phyloP scores from a whole-genome alignment of 2,888 invertebrate species.

The Teleiodes luculella region DNA sequence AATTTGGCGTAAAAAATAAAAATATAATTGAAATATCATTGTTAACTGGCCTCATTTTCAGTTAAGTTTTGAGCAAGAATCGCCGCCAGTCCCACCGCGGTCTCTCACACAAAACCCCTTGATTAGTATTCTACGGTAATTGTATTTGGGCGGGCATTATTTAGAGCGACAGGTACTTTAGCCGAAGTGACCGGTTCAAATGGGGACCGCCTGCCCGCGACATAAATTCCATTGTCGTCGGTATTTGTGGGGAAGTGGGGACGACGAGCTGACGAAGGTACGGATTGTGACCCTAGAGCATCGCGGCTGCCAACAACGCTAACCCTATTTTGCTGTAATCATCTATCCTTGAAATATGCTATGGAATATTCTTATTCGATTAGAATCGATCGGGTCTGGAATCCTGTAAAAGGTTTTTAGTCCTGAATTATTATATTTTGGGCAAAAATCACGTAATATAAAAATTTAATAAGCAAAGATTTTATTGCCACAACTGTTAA shows the following conservation, averaged over 20 bases:
- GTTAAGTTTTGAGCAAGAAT: no score
- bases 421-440: no score
- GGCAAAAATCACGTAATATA: no score
- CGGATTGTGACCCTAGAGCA: conserved; percentile 54
- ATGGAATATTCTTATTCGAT: no score
- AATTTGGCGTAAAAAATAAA: neutral
- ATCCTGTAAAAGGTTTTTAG: no score
- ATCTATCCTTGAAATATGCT: no score
- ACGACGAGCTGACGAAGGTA: conserved; percentile 71
- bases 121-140: conserved; percentile 31
- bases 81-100: neutral
- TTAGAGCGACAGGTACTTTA: conserved; percentile 59
- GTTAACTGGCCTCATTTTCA: neutral
- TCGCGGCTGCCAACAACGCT: no score
- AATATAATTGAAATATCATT: neutral
- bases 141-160: conserved; percentile 39
- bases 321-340: no score
- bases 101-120: neutral
- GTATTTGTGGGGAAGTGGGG: conserved; percentile 66
- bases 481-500: no score
- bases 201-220: conserved; percentile 56
- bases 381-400: no score
- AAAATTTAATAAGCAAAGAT: no score
- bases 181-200: conserved; percentile 59
- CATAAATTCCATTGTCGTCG: conserved; percentile 65